These are phyloP conservation scores for Chionomys nivalis DNA, from an alignment of 2,113 vertebrate species.

Conservation along the genomic window DNA sequence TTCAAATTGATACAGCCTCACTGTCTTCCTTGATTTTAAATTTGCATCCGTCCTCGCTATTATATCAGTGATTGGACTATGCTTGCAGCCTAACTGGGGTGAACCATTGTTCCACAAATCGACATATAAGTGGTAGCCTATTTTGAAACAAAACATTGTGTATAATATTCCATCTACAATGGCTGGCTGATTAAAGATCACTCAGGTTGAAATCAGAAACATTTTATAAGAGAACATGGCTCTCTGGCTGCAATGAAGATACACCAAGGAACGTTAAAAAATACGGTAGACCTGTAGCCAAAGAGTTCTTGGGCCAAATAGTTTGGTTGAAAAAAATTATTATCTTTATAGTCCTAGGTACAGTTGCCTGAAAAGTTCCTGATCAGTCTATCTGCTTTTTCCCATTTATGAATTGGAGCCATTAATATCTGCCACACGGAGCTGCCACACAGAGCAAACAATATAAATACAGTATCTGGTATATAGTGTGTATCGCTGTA, in stretches of 20 bases:
- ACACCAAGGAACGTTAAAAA: not conserved
- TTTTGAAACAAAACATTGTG: not conserved
- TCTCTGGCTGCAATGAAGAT: not conserved
- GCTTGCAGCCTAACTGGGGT: not conserved
- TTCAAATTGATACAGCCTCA: not conserved
- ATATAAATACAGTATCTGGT: not conserved
- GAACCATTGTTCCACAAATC: not conserved
- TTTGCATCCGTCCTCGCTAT: not conserved
- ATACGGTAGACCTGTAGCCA: not conserved
- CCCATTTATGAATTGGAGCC: not conserved
- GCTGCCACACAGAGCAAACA: not conserved
- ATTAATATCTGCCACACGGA: not conserved
- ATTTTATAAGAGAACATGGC: not conserved
- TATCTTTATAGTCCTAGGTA: not conserved
- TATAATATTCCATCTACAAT: not conserved
- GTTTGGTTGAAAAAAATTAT: not conserved
- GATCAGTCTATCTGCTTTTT: not conserved
- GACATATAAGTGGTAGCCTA: not conserved
- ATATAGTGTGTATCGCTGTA: not conserved
- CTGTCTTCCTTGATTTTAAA: not conserved
- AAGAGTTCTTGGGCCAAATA: not conserved
- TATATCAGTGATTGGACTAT: not conserved
- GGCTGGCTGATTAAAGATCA: not conserved
- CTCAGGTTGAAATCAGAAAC: slow-evolving; percentile 26
- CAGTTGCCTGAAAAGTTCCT: not conserved